A percentile compares a stretch with the other conserved stretches of the same genome.
phyloP scores from a whole-genome alignment of 2,888 invertebrate genomes.

The Girardia tigrina region DNA sequence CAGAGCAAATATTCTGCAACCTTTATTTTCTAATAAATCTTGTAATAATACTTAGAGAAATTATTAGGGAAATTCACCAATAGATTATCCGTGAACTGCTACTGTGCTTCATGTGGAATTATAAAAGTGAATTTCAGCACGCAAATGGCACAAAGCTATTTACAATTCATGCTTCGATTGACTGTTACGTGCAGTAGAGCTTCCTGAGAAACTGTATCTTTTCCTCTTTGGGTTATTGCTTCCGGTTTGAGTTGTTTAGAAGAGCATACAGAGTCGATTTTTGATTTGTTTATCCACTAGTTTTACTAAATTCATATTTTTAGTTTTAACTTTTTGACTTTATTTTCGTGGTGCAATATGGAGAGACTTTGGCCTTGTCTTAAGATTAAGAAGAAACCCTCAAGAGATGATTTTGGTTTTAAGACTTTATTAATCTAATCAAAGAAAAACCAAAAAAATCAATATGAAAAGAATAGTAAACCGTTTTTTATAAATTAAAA shows the following conservation, averaged over 20 bases:
- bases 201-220: not conserved
- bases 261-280: not conserved
- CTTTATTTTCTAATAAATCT: not conserved
- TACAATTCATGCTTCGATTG: not conserved
- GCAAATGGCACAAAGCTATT: not conserved
- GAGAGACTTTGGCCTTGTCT: too few relatives aligned
- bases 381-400: too few relatives aligned
- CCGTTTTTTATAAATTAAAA: too few relatives aligned
- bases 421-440: too few relatives aligned
- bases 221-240: not conserved
- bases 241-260: not conserved
- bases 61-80: not conserved
- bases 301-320: not conserved
- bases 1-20: not conserved
- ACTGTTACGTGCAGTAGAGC: not conserved
- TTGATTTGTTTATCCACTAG: not conserved
- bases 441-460: too few relatives aligned
- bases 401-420: too few relatives aligned
- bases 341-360: too few relatives aligned
- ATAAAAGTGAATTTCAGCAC: not conserved
- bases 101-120: not conserved
- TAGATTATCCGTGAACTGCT: not conserved
- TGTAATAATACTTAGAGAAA: not conserved
- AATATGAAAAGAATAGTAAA: too few relatives aligned
- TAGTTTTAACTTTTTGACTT: not conserved